phyloP scores from a whole-genome alignment of 1,140 invertebrate genomes.

The Pseudoatta argentina region DNA sequence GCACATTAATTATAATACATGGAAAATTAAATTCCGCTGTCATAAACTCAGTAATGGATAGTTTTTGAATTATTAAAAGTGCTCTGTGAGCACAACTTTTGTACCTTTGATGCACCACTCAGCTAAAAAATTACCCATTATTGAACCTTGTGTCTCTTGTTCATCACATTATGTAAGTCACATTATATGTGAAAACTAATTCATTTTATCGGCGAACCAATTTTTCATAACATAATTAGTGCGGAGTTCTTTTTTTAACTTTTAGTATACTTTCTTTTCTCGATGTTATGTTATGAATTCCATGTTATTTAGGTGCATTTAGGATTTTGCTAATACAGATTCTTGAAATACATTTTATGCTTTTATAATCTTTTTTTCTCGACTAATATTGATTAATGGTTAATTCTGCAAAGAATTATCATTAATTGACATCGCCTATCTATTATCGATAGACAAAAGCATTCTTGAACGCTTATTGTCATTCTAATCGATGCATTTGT shows the following conservation, averaged over 20 bases:
- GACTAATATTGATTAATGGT: conserved; percentile 14
- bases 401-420: conserved; percentile 19
- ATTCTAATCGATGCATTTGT: conserved; percentile 38
- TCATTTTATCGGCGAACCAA: too few relatives aligned
- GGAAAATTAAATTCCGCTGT: too few relatives aligned
- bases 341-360: not conserved
- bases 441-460: conserved; percentile 11
- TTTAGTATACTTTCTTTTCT: not conserved
- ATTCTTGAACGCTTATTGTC: conserved; percentile 12
- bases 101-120: too few relatives aligned
- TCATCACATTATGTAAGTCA: too few relatives aligned
- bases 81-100: too few relatives aligned
- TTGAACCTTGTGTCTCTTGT: too few relatives aligned
- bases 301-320: not conserved
- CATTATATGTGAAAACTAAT: too few relatives aligned
- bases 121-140: too few relatives aligned
- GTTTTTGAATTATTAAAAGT: too few relatives aligned
- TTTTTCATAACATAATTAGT: too few relatives aligned
- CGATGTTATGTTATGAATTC: not conserved
- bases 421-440: conserved; percentile 22
- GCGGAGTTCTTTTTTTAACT: not conserved
- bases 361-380: conserved; percentile 1
- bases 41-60: too few relatives aligned
- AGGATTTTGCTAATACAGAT: not conserved
- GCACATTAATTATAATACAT: too few relatives aligned